Evolutionary conservation across 2,113 vertebrate species (phyloP), one percentile per base, ranked within the genome.

Genomic region (Pyxicephalus adspersus): DNA sequence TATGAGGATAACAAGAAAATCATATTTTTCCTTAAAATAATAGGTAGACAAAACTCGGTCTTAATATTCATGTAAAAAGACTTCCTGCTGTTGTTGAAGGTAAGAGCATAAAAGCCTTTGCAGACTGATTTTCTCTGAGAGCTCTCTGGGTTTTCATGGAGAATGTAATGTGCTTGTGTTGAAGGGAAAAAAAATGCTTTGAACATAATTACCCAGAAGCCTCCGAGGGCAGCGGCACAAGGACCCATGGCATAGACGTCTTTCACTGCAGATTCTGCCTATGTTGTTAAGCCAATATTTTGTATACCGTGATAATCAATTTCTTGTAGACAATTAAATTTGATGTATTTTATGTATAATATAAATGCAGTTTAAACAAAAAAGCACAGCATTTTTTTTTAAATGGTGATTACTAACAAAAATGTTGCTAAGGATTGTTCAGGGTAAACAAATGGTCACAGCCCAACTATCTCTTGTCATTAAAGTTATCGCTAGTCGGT

Each of bases 31-130:
- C 51, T 73, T 82, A 75, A 73, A 82, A 82, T 75, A 82, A 82
- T 66, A 82, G 70, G 71, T 75, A 74, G 71, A 66, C 23, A 64
- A 75, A 75, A 66, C 70, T 8, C 31, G 58, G 61, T 65, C 63
- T 82, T 82, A 82, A 75, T 82, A 82, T 82, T 82, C 80, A 82
- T 82, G 58, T 75, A 66, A 82, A 82, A 73, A 82, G 80, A 51
- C 51, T 75, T 75, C 80, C 70, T 58, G 80, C 80, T 82, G 80
- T n/a, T 75, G 80, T 75, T 75, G 80, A 66, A 82, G 80, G 71
- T 57, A 75, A 82, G 28, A 66, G 25, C 26, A 81, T 73, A 81
- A 81, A 74, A 81, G 68, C 70, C 26, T 81, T 29, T 81, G 70
- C 60, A 81, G 51, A 38, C 50, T 64, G 67, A 64, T 81, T 67